Evolutionary conservation across 2,888 invertebrate species (phyloP).

Genomic region (Spodoptera littoralis): DNA sequence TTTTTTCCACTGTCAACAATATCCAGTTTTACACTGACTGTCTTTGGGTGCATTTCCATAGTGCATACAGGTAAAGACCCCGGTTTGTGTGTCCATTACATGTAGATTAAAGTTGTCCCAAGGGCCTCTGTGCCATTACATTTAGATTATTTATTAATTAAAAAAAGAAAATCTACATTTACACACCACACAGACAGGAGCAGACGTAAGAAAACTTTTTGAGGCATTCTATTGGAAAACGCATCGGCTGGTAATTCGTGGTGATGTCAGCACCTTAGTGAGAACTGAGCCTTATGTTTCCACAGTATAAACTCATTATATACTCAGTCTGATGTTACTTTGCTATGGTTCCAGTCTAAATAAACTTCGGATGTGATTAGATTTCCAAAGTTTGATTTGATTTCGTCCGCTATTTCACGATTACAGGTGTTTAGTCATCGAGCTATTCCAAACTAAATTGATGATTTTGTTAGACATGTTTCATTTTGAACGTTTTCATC

Average conservation of each 20-base stretch:
- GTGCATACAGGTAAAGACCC: no score
- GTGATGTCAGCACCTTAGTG: conserved; percentile 9
- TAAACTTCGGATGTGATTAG: conserved; percentile 49
- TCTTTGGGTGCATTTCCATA: no score
- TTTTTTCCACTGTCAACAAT: no score
- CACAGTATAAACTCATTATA: conserved; percentile 31
- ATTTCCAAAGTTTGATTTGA: conserved; percentile 52
- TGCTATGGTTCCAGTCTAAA: conserved; percentile 22
- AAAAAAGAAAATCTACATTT: no score
- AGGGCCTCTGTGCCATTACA: no score
- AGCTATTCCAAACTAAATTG: conserved; percentile 15
- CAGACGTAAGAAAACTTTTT: background rate
- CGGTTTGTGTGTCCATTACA: no score
- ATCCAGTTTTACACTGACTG: no score
- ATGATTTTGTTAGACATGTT: conserved; percentile 16
- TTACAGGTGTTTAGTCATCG: conserved; percentile 20
- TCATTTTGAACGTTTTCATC: conserved; percentile 1
- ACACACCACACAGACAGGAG: background rate
- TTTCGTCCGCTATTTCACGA: conserved; percentile 45
- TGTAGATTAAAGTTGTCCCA: no score
- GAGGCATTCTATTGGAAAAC: background rate
- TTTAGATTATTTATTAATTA: no score
- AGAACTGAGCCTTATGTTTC: conserved; percentile 28
- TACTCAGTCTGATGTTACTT: conserved; percentile 29
- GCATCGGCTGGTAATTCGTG: conserved; percentile 31